phyloP scores from a whole-genome alignment of 1,140 invertebrate genomes.

The Pseudomyrmex pallidus region DNA sequence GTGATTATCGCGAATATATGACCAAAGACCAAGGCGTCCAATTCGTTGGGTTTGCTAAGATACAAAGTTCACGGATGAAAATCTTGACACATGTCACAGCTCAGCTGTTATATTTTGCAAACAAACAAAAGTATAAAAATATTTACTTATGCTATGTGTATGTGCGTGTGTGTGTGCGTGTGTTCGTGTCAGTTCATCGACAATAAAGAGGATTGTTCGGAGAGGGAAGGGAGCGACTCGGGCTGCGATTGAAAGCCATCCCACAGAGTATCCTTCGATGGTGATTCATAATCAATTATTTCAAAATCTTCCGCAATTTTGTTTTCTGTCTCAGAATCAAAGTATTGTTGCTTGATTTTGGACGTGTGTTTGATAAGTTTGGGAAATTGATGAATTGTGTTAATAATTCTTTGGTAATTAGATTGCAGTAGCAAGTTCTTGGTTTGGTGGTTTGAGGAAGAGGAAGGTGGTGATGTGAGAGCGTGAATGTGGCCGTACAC shows the following conservation, averaged over 20 bases:
- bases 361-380: constrained; percentile 76
- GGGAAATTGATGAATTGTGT: constrained; percentile 74
- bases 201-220: constrained; percentile 67
- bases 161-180: neutral
- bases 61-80: constrained; percentile 58
- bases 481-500: constrained; percentile 90
- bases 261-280: constrained; percentile 75
- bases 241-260: constrained; percentile 67
- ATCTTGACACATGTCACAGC: constrained; percentile 4
- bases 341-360: constrained; percentile 70
- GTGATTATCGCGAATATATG: constrained; percentile 97
- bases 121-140: neutral
- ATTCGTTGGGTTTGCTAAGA: constrained; percentile 92
- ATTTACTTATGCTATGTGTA: constrained; percentile 21
- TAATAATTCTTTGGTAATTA: constrained; percentile 56
- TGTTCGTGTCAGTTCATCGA: constrained; percentile 10
- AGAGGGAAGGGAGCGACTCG: constrained; percentile 68
- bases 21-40: constrained; percentile 98
- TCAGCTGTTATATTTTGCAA: neutral
- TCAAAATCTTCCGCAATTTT: constrained; percentile 70
- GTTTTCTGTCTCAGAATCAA: constrained; percentile 45
- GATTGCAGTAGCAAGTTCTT: too few relatives aligned
- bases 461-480: constrained; percentile 86
- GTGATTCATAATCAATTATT: constrained; percentile 53
- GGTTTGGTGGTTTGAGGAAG: constrained; percentile 27